Evolutionary conservation across 2,113 vertebrate genomes (phyloP).

Genomic region (Gobiocypris rarus): DNA sequence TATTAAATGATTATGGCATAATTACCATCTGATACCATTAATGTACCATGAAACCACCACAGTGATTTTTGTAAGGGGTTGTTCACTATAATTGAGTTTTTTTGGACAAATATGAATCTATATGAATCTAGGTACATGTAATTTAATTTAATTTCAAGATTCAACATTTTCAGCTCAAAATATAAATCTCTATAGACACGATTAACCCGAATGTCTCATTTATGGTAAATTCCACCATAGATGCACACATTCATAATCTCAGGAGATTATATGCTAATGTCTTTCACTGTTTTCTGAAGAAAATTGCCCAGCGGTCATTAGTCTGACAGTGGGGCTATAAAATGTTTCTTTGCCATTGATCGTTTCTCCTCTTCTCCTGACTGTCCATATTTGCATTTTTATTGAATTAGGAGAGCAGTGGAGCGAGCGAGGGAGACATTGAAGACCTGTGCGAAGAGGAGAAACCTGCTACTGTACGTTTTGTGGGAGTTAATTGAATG

Average conservation of each 20-base stretch:
- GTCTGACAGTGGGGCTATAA: constrained; percentile 65
- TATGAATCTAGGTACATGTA: not conserved
- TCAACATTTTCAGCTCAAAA: not conserved
- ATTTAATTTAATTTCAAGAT: too few relatives aligned
- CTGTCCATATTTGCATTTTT: constrained; percentile 82
- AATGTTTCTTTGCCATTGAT: constrained; percentile 69
- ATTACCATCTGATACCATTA: too few relatives aligned
- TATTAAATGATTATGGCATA: too few relatives aligned
- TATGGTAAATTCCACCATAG: constrained; percentile 28
- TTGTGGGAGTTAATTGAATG: constrained; percentile 78
- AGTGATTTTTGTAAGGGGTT: not conserved
- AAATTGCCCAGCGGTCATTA: constrained; percentile 77
- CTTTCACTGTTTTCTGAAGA: constrained; percentile 72
- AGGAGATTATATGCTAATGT: constrained; percentile 76
- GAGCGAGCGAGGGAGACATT: constrained; percentile 39
- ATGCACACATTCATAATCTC: constrained; percentile 76
- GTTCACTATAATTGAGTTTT: not conserved
- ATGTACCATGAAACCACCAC: not conserved
- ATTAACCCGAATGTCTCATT: constrained; percentile 1
- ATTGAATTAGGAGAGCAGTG: constrained; percentile 69
- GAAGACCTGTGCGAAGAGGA: constrained; percentile 47
- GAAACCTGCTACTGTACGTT: constrained; percentile 57
- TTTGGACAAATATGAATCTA: not conserved
- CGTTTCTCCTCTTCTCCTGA: constrained; percentile 62
- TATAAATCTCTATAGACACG: not conserved